Conservation (phyloP, 1,140 invertebrate species). For the Ditylenchus dipsaci region DNA sequence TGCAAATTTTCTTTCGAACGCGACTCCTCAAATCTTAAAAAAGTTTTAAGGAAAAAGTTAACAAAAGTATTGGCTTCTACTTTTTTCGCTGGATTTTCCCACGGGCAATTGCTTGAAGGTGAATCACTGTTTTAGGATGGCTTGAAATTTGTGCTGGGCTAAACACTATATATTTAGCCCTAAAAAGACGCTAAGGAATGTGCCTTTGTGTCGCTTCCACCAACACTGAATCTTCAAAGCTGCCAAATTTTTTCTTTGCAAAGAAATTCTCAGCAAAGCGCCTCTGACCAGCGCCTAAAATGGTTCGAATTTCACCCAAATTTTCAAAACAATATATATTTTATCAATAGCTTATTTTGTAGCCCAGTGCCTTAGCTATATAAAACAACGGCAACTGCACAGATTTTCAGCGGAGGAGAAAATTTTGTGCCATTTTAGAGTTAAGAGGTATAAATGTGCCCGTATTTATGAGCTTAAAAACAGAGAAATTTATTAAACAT, state of each 20-base stretch:
- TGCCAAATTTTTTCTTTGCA: conserved; percentile 63
- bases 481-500: no score
- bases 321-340: no score
- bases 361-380: no score
- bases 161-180: no score
- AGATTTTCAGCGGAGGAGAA: no score
- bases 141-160: conserved; percentile 68
- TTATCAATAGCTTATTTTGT: no score
- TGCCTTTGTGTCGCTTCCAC: conserved; percentile 65
- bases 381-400: no score
- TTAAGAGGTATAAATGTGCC: neutral
- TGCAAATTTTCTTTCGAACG: neutral
- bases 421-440: no score
- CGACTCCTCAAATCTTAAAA: conserved; percentile 3
- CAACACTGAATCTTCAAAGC: conserved; percentile 72
- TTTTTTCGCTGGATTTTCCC: conserved; percentile 41
- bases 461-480: neutral
- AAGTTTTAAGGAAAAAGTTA: neutral
- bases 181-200: no score
- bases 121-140: conserved; percentile 65
- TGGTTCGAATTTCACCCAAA: no score
- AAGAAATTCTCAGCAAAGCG: conserved; percentile 51
- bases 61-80: conserved; percentile 7
- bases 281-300: conserved; percentile 61
- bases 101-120: conserved; percentile 67